Conservation (phyloP, 2,797 vertebrate genomes). For the Phylloscopus collybita region DNA sequence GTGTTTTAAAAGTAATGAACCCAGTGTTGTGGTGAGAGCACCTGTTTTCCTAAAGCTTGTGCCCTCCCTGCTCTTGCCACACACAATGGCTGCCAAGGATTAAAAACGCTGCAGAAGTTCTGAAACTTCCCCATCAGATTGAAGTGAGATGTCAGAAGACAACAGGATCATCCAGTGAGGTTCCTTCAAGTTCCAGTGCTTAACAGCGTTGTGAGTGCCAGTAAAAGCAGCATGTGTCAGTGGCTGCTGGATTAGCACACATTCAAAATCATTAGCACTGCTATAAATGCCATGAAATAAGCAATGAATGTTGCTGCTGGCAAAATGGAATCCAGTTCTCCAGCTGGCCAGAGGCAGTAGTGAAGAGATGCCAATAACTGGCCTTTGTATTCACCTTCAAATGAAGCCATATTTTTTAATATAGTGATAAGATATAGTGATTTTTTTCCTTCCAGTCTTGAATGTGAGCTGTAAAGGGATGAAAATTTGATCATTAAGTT, state of each 20-base stretch:
- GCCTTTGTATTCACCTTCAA: background rate
- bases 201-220: fast-evolving
- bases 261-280: background rate
- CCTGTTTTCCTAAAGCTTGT: background rate
- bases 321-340: background rate
- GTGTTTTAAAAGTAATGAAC: background rate
- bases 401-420: background rate
- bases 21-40: background rate
- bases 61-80: background rate
- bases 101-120: background rate
- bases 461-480: background rate
- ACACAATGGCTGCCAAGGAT: background rate
- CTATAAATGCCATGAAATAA: background rate
- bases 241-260: background rate
- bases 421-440: background rate
- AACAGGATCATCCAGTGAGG: background rate
- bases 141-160: background rate
- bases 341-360: background rate
- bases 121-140: background rate
- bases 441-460: background rate
- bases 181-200: background rate
- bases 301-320: background rate
- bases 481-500: background rate
- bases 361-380: background rate
- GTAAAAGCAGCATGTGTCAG: background rate